These are phyloP conservation scores for Felis catus DNA, from an alignment of 2,113 vertebrate species.

Conservation along the genomic window F.catus_Fca126_mat1.0 CM031419.1:45348001-45348500, in stretches of 20 bases:
- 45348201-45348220: not conserved
- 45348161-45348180: not conserved
- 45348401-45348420: slow-evolving; percentile 8
- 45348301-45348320: not conserved
- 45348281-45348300: not conserved
- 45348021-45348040: not conserved
- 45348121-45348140: not conserved
- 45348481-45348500: not conserved
- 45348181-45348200: not conserved
- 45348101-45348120: not conserved
- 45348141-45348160: not conserved
- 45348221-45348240: not conserved
- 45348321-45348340: not conserved
- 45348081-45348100: not conserved
- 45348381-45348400: not conserved
- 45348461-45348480: not conserved
- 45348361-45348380: not conserved
- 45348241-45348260: not conserved
- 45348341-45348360: not conserved
- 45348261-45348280: not conserved
- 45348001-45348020: not conserved
- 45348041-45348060: not conserved
- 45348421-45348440: not conserved
- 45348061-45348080: not conserved
- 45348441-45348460: not conserved